Evolutionary conservation across 1,140 invertebrate species (phyloP).

Genomic region (Cotesia chilonis): DNA sequence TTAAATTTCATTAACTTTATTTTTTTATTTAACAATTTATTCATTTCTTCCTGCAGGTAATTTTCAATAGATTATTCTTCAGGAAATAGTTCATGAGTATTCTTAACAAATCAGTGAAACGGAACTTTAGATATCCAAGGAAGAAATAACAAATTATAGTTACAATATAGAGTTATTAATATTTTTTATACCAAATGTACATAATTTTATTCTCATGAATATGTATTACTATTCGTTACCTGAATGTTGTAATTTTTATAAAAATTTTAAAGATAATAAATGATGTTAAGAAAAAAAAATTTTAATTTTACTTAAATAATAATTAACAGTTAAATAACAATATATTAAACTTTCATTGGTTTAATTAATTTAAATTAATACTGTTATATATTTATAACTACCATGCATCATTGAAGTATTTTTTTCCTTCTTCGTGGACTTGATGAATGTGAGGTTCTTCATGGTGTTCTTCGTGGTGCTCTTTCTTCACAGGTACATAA

Average conservation of each 20-base stretch:
- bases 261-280: background rate
- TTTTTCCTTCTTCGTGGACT: slow-evolving; percentile 20
- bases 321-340: too few relatives aligned
- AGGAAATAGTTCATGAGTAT: too few relatives aligned
- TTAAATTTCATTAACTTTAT: too few relatives aligned
- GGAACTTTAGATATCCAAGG: background rate
- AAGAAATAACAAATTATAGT: background rate
- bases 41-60: too few relatives aligned
- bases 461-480: slow-evolving; percentile 10
- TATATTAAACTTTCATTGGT: too few relatives aligned
- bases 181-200: background rate
- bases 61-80: too few relatives aligned
- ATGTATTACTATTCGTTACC: background rate
- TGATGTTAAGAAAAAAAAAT: too few relatives aligned
- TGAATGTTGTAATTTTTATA: background rate
- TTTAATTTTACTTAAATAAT: too few relatives aligned
- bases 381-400: background rate
- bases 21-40: too few relatives aligned
- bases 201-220: background rate
- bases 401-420: slow-evolving; percentile 31
- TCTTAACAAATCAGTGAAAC: too few relatives aligned
- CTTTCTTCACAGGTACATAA: slow-evolving; percentile 32
- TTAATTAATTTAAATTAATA: too few relatives aligned
- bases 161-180: too few relatives aligned
- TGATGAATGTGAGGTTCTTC: background rate